Conservation (phyloP, 2,888 invertebrate genomes). For the Melinaea menophilus region DNA sequence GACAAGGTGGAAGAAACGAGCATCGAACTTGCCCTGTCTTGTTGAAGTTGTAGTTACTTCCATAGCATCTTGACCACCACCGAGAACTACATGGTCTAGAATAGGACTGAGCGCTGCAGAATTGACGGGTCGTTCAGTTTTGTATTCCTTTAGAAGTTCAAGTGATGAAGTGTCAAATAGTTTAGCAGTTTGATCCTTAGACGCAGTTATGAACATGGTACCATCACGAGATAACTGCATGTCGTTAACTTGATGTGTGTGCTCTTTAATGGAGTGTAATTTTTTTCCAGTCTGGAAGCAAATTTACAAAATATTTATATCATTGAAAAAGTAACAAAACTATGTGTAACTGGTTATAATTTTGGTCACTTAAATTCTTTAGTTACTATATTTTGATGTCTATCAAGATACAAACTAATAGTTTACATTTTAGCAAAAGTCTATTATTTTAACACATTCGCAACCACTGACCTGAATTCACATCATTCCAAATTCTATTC, state of each 20-base stretch:
- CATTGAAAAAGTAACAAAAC: constrained; percentile 37
- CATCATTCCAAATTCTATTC: no score
- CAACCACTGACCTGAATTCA: no score
- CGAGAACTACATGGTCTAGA: constrained; percentile 96
- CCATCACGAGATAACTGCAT: constrained; percentile 96
- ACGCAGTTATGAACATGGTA: constrained; percentile 98
- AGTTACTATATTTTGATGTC: no score
- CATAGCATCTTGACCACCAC: constrained; percentile 99
- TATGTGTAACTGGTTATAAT: background rate
- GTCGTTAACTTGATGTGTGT: constrained; percentile 93
- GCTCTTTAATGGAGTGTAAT: constrained; percentile 87
- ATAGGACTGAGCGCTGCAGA: constrained; percentile 98
- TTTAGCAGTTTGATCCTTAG: constrained; percentile 97
- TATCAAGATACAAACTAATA: no score
- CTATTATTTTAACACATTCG: no score
- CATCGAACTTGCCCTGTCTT: constrained; percentile 97
- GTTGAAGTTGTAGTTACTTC: constrained; percentile 97
- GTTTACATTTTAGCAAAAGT: no score
- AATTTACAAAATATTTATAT: background rate
- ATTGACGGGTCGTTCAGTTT: constrained; percentile 98
- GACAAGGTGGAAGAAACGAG: constrained; percentile 94
- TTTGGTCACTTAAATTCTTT: background rate
- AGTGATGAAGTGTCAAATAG: constrained; percentile 94
- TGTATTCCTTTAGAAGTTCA: constrained; percentile 94
- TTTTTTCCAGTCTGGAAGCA: constrained; percentile 85